A percentile compares a stretch with the other conserved stretches of the same genome.
Conservation (phyloP, 2,113 vertebrate genomes). For the Engraulis encrasicolus region DNA sequence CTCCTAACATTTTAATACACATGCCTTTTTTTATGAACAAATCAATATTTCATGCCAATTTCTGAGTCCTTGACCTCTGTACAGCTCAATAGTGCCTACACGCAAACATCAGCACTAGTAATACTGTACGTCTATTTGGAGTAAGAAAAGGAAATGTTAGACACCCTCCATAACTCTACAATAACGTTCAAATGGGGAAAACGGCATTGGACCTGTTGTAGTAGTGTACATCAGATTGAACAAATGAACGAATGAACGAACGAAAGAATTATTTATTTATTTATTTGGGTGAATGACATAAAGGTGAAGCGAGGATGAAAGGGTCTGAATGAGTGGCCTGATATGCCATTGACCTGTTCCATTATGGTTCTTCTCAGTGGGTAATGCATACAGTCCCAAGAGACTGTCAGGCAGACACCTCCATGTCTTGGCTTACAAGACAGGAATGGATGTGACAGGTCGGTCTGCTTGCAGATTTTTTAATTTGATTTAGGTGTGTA, state of each 20-base stretch:
- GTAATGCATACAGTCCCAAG: background rate
- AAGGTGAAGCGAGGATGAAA: background rate
- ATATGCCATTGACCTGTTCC: background rate
- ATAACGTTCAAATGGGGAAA: background rate
- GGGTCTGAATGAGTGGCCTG: background rate
- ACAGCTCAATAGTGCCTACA: background rate
- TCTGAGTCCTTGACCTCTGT: constrained; percentile 1
- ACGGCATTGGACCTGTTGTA: background rate
- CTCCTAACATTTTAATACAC: constrained; percentile 1
- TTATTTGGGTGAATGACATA: background rate
- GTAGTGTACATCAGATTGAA: no score
- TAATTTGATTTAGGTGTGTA: background rate
- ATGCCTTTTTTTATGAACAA: background rate
- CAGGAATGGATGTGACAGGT: background rate
- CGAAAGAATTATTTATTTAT: no score
- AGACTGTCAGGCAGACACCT: background rate
- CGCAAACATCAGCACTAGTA: background rate
- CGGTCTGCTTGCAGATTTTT: background rate
- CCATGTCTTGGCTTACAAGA: background rate
- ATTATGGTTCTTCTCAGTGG: background rate
- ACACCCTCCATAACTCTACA: background rate
- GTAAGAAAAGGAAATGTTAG: background rate
- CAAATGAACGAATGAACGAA: background rate
- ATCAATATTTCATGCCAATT: constrained; percentile 1
- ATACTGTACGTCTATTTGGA: background rate